These are phyloP conservation scores for Ivindomyrus marchei DNA, from an alignment of 2,113 vertebrate genomes.

Conservation along the genomic window DNA sequence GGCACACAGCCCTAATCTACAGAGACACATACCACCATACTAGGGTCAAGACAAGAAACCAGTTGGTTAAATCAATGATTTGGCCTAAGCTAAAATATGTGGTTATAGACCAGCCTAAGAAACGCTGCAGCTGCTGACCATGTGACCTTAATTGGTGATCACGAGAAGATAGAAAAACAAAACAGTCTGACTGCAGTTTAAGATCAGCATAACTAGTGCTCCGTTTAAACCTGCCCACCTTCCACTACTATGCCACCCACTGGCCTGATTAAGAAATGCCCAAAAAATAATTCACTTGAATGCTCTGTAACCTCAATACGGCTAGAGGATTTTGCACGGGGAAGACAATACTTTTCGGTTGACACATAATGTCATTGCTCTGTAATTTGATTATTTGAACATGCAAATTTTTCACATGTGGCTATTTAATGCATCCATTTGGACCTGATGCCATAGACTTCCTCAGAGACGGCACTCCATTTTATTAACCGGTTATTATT, in stretches of 20 bases:
- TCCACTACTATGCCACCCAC: background rate
- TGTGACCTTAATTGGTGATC: background rate
- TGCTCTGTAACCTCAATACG: background rate
- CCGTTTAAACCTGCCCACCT: background rate
- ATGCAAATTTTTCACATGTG: constrained; percentile 42
- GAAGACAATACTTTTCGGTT: constrained; percentile 12
- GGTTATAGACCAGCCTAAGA: background rate
- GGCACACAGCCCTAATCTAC: background rate
- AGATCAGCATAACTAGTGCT: background rate
- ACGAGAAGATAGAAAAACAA: background rate
- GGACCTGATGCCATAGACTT: background rate
- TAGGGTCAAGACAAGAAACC: background rate
- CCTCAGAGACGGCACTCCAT: constrained; percentile 10
- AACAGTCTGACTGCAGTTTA: background rate
- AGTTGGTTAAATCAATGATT: background rate
- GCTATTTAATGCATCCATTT: constrained; percentile 30
- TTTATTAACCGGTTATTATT: constrained; percentile 34
- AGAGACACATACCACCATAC: background rate
- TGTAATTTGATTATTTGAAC: constrained; percentile 43
- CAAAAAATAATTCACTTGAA: background rate
- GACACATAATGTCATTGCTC: constrained; percentile 38
- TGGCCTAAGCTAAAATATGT: background rate
- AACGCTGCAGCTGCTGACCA: background rate
- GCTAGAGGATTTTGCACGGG: background rate
- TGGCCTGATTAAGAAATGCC: background rate